Evolutionary conservation across 2,888 invertebrate species (phyloP).

Genomic region (Thecocarcelia acutangulata): DNA sequence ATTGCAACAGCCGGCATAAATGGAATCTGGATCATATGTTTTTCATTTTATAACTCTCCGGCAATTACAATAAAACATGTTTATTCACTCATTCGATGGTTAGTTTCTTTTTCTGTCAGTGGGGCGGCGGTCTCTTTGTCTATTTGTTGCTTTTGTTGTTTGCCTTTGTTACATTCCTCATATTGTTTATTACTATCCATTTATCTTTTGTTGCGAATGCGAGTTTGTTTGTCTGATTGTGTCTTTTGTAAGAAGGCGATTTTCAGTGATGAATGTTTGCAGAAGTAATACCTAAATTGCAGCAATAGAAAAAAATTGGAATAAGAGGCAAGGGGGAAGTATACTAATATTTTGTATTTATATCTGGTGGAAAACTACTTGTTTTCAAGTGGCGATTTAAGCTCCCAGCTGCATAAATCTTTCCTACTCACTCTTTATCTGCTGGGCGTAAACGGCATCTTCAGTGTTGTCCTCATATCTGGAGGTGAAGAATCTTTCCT

Average conservation of each 20-base stretch:
- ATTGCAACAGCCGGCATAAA: constrained; percentile 27
- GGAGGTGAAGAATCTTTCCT: background rate
- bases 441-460: too few relatives aligned
- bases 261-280: constrained; percentile 1
- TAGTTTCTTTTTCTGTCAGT: constrained; percentile 10
- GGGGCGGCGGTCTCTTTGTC: background rate
- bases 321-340: too few relatives aligned
- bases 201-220: constrained; percentile 40
- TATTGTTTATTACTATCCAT: constrained; percentile 56
- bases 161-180: constrained; percentile 3
- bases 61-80: constrained; percentile 50
- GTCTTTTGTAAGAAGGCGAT: constrained; percentile 13
- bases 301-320: too few relatives aligned
- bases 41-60: constrained; percentile 50
- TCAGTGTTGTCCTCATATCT: too few relatives aligned
- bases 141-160: constrained; percentile 39
- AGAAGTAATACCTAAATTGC: background rate
- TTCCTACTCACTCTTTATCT: too few relatives aligned
- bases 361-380: too few relatives aligned
- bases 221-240: background rate
- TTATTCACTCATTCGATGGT: constrained; percentile 23
- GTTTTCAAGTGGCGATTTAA: too few relatives aligned
- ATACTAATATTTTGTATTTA: too few relatives aligned
- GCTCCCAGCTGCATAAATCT: too few relatives aligned
- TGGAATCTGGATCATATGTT: constrained; percentile 42